These are phyloP conservation scores for Vespertilio murinus DNA, from an alignment of 2,797 vertebrate species.

Conservation along the genomic window DNA sequence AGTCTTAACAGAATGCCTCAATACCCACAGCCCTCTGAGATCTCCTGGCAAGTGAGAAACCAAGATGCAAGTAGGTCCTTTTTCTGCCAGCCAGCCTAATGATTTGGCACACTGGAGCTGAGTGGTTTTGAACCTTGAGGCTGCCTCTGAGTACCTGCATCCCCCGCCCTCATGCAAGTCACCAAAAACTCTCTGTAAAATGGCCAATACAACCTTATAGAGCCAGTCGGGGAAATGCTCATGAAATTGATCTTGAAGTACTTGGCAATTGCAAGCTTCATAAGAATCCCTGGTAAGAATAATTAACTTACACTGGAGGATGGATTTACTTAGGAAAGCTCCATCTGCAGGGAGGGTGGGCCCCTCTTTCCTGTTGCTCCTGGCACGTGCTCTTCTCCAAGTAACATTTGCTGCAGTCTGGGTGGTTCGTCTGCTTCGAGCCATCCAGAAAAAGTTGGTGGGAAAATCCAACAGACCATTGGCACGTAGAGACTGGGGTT, in stretches of 20 bases:
- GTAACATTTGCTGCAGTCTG: slow-evolving; percentile 71
- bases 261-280: slow-evolving; percentile 51
- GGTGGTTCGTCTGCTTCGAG: slow-evolving; percentile 73
- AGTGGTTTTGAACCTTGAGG: slow-evolving; percentile 27
- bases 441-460: slow-evolving; percentile 69
- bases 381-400: slow-evolving; percentile 61
- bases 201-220: slow-evolving; percentile 44
- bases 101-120: slow-evolving; percentile 15
- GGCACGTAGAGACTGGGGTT: slow-evolving; percentile 53
- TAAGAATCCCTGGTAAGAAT: slow-evolving; percentile 46
- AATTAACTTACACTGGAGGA: slow-evolving; percentile 67
- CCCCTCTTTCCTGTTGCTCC: slow-evolving; percentile 73
- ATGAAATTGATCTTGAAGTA: slow-evolving; percentile 63
- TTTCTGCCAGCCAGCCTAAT: slow-evolving; percentile 34
- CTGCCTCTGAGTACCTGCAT: slow-evolving; percentile 28
- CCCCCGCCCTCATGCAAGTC: neutral
- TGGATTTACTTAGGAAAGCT: slow-evolving; percentile 69
- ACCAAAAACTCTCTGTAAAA: slow-evolving; percentile 17
- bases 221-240: slow-evolving; percentile 14
- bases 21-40: slow-evolving; percentile 8
- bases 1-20: neutral
- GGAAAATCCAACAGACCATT: slow-evolving; percentile 74
- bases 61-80: neutral
- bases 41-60: slow-evolving; percentile 17
- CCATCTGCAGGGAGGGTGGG: slow-evolving; percentile 72